Evolutionary conservation across 92 coral and sea anemone genomes (phyloP), one percentile per base, ranked within the genome.

Genomic region (Meandrina meandrites): DNA sequence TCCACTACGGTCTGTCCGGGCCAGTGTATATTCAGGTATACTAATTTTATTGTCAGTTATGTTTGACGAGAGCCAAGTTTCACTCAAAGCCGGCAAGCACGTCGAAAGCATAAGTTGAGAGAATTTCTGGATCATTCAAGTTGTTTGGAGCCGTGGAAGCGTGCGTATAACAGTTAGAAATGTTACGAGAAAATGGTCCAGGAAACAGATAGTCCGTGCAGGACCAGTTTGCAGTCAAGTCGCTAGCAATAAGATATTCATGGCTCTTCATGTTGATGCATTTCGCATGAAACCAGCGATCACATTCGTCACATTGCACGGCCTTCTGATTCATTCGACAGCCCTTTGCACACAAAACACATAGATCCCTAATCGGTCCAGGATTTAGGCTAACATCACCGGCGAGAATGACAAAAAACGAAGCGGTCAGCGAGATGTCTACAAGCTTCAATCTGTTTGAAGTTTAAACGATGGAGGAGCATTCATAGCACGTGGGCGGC

Each of bases 231-330:
- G 87, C 64, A 17, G 89, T 48, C 54, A 74, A 47, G 68, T 72
- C 83, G 68, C 82, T 47, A 77, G 84, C 84, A 31, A 37, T 47
- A 48, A 36, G 58, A 80, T 90, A 87, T 80, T 92, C 86, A 37
- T 14, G 70, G 18, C 58, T 62, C 18, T 77, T 51, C 91, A 87
- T 90, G 82, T 67, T 47, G 21, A 90, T 92, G 80, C 95, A 92
- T 82, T 92, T 90, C 40, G 90, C 92, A 48, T 91, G 94, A 72
- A 60, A 89, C 94, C 94, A 88, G 17, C n/a, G 67, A 37, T 91
- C 76, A 79, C 91, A 88, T n/a, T 83, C 85, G 60, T 88, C 91
- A 64, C 91, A 79, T 35, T 88, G 89, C 35, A 78, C 64, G 15
- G 88, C 87, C 36, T 57, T 78, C 72, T 89, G 88, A 73, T 91